Conservation (phyloP, 2,888 invertebrate genomes). For the Vesta saturnalis region DNA sequence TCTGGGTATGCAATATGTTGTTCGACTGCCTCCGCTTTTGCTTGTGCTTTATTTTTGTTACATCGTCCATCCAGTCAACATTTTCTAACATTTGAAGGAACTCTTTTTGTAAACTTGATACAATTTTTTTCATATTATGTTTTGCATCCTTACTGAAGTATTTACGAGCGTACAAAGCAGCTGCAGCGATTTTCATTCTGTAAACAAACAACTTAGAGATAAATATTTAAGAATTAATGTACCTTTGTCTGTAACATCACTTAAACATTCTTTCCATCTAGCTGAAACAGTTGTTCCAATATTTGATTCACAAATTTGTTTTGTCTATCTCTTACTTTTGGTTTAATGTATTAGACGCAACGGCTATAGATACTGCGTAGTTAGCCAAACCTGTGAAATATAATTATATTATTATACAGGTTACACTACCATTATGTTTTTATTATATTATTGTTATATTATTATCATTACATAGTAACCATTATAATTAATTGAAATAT, state of each 20-base stretch:
- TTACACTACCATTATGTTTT: not conserved
- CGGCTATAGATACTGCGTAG: constrained; percentile 65
- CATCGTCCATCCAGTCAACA: constrained; percentile 56
- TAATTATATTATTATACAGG: not conserved
- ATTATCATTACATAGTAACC: too few relatives aligned
- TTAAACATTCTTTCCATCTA: constrained; percentile 23
- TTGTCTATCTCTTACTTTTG: constrained; percentile 24
- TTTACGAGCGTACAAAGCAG: constrained; percentile 82
- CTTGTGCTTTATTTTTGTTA: constrained; percentile 52
- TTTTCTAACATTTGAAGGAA: constrained; percentile 51
- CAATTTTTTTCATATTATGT: constrained; percentile 49
- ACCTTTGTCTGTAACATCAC: not conserved
- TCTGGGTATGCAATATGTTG: constrained; percentile 59
- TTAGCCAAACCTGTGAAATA: constrained; percentile 62
- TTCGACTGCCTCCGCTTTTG: constrained; percentile 70
- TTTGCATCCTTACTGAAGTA: constrained; percentile 71
- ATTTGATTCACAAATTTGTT: constrained; percentile 18
- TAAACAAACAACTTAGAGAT: constrained; percentile 6
- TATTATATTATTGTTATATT: too few relatives aligned
- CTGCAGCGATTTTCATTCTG: constrained; percentile 74
- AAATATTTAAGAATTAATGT: not conserved
- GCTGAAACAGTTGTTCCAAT: not conserved
- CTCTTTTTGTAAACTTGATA: constrained; percentile 53
- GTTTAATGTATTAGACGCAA: constrained; percentile 51
- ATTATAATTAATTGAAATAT: too few relatives aligned